Conservation (phyloP, 2,797 vertebrate genomes). For the Lepus townsendii region DNA sequence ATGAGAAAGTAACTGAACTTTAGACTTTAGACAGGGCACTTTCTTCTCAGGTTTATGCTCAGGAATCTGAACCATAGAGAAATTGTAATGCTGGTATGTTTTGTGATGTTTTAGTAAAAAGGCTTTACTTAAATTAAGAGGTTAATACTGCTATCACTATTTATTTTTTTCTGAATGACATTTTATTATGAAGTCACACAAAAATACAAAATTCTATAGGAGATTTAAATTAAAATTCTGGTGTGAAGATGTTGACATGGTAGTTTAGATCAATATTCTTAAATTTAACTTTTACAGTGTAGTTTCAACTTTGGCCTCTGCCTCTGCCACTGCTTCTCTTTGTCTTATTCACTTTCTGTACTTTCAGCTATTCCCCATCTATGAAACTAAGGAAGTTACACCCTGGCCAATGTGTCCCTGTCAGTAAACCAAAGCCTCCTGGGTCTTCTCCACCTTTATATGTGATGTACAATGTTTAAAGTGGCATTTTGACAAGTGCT, state of each 20-base stretch:
- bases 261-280: not conserved
- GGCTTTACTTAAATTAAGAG: not conserved
- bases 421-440: not conserved
- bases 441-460: not conserved
- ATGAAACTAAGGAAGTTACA: not conserved
- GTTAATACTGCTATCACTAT: not conserved
- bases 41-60: not conserved
- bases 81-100: not conserved
- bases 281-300: not conserved
- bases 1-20: not conserved
- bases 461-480: not conserved
- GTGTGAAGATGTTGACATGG: not conserved
- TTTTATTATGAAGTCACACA: not conserved
- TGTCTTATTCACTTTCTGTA: not conserved
- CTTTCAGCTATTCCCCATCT: not conserved
- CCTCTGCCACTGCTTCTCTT: not conserved
- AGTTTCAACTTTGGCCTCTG: not conserved
- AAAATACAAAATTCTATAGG: not conserved
- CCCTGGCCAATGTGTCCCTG: too few species aligned
- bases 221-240: not conserved
- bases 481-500: not conserved
- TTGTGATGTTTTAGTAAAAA: not conserved
- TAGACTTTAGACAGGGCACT: not conserved
- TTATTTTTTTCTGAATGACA: not conserved
- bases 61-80: not conserved